Percentiles rank a stretch among this genome's conserved stretches.
Evolutionary conservation across 2,113 vertebrate species (phyloP).

Genomic region (Balaeniceps rex): DNA sequence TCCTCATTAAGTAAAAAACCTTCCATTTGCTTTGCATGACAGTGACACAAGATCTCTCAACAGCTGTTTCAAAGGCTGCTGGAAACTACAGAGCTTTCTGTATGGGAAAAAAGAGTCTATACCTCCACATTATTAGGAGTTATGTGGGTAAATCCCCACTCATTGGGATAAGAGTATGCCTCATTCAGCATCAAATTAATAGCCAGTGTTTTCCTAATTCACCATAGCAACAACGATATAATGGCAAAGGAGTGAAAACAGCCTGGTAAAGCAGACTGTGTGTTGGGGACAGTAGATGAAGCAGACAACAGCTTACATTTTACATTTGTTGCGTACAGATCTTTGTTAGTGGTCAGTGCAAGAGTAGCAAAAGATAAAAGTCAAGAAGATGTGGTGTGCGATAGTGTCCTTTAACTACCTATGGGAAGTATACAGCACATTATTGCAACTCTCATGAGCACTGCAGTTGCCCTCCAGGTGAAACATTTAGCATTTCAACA

Average conservation of each 20-base stretch:
- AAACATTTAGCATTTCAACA: background rate
- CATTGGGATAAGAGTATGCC: background rate
- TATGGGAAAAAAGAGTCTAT: background rate
- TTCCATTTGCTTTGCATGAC: slow-evolving; percentile 43
- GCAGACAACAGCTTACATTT: background rate
- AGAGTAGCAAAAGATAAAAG: background rate
- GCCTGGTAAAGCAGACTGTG: background rate
- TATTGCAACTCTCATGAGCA: background rate
- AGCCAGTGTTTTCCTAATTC: background rate
- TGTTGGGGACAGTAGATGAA: background rate
- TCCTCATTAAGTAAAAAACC: slow-evolving; percentile 60
- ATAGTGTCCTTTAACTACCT: background rate
- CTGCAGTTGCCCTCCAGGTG: background rate
- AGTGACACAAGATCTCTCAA: slow-evolving; percentile 47
- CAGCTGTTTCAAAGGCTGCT: slow-evolving; percentile 42
- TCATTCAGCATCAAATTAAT: slow-evolving; percentile 33
- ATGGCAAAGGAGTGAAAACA: background rate
- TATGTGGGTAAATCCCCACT: background rate
- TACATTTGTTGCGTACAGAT: background rate
- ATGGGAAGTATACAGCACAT: background rate
- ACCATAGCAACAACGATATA: slow-evolving; percentile 24
- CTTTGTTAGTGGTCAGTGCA: background rate
- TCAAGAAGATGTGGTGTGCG: background rate
- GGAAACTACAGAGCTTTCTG: slow-evolving; percentile 25
- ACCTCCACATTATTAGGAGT: background rate